phyloP scores from a whole-genome alignment of 2,113 vertebrate species.

The Prietella phreatophila region DNA sequence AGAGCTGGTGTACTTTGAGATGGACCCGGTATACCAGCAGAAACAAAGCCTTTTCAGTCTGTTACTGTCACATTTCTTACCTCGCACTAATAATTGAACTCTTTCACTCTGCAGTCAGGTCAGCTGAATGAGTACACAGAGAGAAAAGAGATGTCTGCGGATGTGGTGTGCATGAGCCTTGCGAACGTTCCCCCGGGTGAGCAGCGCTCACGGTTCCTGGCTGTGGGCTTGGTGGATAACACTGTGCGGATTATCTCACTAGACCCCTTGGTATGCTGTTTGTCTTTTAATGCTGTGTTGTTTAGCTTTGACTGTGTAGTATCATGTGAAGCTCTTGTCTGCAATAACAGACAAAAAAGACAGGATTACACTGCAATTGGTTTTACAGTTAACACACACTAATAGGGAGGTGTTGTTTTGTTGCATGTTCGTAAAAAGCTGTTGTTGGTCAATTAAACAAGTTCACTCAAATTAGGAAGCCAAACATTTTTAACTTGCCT shows the following conservation, averaged over 20 bases:
- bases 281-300: not conserved
- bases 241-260: constrained; percentile 97
- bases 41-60: not conserved
- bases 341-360: not conserved
- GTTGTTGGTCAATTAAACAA: not conserved
- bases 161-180: constrained; percentile 97
- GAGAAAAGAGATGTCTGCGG: constrained; percentile 96
- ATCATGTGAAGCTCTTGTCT: too few species aligned
- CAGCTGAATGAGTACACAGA: constrained; percentile 98
- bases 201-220: constrained; percentile 92
- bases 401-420: not conserved
- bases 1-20: constrained; percentile 98
- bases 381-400: not conserved
- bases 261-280: constrained; percentile 83
- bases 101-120: constrained; percentile 77
- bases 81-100: not conserved
- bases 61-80: not conserved
- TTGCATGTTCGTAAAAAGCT: not conserved
- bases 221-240: constrained; percentile 95
- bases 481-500: not conserved
- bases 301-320: not conserved
- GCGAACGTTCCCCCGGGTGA: constrained; percentile 96
- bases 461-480: not conserved
- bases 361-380: not conserved
- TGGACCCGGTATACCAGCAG: constrained; percentile 88